Evolutionary conservation across 1,140 invertebrate genomes (phyloP), one percentile per base, ranked within the genome.

Genomic region (Calosoma granatense): DNA sequence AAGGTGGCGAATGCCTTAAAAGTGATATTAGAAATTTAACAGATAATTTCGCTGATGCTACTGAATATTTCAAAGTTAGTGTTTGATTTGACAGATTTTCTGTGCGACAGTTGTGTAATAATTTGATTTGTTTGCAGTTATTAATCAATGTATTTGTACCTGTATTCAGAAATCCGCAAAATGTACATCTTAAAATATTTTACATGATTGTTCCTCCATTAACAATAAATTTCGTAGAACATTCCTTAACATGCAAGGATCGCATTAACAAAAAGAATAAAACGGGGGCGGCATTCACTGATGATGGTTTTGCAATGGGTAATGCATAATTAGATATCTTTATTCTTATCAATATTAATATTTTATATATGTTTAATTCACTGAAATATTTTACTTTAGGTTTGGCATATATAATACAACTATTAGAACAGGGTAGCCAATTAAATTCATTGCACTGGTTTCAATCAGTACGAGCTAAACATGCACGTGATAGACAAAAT

Each of bases 291-390:
- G 82, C 90, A 2, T 98, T 99, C 72, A 95, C 92, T 3, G 95
- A 99, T 74, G 97, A 99, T 76, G 97, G 97, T 26, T 98, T 99
- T 78, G 89, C 94, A 20, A 92, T 99, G 81, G 96, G 95, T 83
- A 70, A 73, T 64, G 57, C 23, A 41, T 54, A 47, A 47, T 12
- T 30, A n/a, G n/a, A 30, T 30, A 54, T 20, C 51, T 22, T 56
- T 56, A 55, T 0, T 1, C 23, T 17, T 58, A 15, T 56, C 22
- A 56, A 22, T 51, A 21, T 9, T 11, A 43, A 47, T 47, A 58
- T 55, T 30, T 56, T 54, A 22, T 20, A 20, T 51, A 2, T 51
- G 26, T 21, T 4, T 15, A 58, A 39, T 20, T 14, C 20, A 19
- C 19, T 56, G 30, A 20, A 19, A 11, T 20, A 15, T 6, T 52